phyloP scores from a whole-genome alignment of 2,113 vertebrate species.

The Triplophysa rosa region DNA sequence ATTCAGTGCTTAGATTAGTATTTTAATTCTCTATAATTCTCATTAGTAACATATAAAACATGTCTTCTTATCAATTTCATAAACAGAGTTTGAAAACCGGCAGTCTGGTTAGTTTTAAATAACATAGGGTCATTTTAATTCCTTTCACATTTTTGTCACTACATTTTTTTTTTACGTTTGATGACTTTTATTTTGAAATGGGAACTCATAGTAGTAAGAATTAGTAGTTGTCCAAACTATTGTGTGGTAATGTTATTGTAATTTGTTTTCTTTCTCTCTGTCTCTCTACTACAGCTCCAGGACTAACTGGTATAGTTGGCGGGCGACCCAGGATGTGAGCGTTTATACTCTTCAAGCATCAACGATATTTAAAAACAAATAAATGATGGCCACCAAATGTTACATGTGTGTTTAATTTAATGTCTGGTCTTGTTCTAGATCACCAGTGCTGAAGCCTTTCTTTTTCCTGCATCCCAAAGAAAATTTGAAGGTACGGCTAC shows the following conservation, averaged over 20 bases:
- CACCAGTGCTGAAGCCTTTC: slow-evolving; percentile 83
- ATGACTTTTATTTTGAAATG: no score
- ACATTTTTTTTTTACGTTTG: background rate
- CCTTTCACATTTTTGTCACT: background rate
- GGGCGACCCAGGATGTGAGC: slow-evolving; percentile 82
- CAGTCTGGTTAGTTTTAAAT: no score
- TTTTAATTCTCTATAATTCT: no score
- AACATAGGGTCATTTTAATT: no score
- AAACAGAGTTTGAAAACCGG: no score
- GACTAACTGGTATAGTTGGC: slow-evolving; percentile 78
- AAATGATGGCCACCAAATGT: background rate
- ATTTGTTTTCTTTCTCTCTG: background rate
- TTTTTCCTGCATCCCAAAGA: slow-evolving; percentile 83
- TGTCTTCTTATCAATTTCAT: no score
- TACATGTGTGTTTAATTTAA: background rate
- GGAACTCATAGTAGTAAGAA: no score
- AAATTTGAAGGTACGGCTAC: slow-evolving; percentile 63
- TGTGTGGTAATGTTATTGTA: background rate
- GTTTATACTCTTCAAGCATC: background rate
- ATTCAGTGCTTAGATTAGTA: no score
- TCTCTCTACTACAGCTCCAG: slow-evolving; percentile 70
- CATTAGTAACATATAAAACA: no score
- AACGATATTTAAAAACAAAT: background rate
- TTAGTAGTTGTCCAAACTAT: no score
- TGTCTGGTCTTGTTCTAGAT: slow-evolving; percentile 63